Evolutionary conservation across 1,140 invertebrate species (phyloP).

Genomic region (Hyles euphorbiae): DNA sequence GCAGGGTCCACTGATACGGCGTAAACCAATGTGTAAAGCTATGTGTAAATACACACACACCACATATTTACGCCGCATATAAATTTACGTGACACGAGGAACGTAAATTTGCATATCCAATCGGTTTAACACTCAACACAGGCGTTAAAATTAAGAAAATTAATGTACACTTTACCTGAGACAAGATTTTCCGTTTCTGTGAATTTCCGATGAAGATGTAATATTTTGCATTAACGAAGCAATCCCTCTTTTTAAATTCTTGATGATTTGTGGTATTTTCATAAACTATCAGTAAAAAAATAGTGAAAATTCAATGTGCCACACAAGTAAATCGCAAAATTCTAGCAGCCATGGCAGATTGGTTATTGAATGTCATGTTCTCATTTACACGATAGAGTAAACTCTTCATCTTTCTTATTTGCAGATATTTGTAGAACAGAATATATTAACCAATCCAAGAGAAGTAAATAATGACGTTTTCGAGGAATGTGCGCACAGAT

Average conservation of each 20-base stretch:
- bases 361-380: not conserved
- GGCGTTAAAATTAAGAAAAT: conserved; percentile 31
- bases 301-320: conserved; percentile 19
- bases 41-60: not conserved
- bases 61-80: not conserved
- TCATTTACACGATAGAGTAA: too few species aligned
- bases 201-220: not conserved
- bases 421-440: too few species aligned
- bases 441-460: too few species aligned
- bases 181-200: conserved; percentile 14
- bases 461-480: too few species aligned
- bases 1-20: not conserved
- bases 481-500: too few species aligned
- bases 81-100: conserved; percentile 4
- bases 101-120: conserved; percentile 29
- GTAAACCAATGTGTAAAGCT: too few species aligned
- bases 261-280: conserved; percentile 1
- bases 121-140: conserved; percentile 38
- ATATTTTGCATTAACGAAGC: not conserved
- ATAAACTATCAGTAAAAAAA: conserved; percentile 1
- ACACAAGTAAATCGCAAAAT: conserved; percentile 34
- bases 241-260: not conserved
- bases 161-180: conserved; percentile 39
- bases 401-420: too few species aligned
- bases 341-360: conserved; percentile 36